These are phyloP conservation scores for Ericerus pela DNA, from an alignment of 1,140 invertebrate genomes.

Conservation along the genomic window DNA sequence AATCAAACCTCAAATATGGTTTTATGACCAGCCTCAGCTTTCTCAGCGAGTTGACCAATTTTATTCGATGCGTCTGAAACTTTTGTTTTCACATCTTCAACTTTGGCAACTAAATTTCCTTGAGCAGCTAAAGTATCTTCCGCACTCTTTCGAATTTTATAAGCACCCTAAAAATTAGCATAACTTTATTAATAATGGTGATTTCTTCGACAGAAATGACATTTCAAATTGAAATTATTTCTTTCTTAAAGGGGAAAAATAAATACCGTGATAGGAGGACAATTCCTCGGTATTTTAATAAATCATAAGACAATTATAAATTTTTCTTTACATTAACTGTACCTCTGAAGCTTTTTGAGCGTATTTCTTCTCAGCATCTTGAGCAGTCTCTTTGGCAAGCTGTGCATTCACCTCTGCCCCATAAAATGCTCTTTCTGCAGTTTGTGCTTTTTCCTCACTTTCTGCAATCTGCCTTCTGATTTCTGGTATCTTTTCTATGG, in stretches of 20 bases:
- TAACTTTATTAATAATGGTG: background rate
- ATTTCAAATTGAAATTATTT: too few relatives aligned
- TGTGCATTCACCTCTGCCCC: slow-evolving; percentile 64
- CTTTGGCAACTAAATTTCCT: slow-evolving; percentile 54
- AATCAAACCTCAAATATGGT: slow-evolving; percentile 54
- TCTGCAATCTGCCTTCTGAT: slow-evolving; percentile 45
- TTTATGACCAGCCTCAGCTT: slow-evolving; percentile 54
- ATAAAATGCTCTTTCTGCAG: slow-evolving; percentile 40
- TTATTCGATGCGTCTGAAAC: slow-evolving; percentile 53
- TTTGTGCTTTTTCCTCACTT: slow-evolving; percentile 41
- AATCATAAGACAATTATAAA: too few relatives aligned
- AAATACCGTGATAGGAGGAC: too few relatives aligned
- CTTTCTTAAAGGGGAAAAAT: too few relatives aligned
- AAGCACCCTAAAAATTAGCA: slow-evolving; percentile 42
- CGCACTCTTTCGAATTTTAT: slow-evolving; percentile 56
- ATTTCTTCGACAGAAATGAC: too few relatives aligned
- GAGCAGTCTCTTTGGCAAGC: slow-evolving; percentile 55
- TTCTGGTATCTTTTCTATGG: slow-evolving; percentile 40
- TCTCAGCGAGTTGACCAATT: slow-evolving; percentile 53
- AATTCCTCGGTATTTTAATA: too few relatives aligned
- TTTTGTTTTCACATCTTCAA: slow-evolving; percentile 51
- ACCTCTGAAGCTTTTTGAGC: slow-evolving; percentile 59
- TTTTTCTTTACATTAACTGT: too few relatives aligned
- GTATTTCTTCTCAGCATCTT: slow-evolving; percentile 54
- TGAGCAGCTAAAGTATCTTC: slow-evolving; percentile 59